These are phyloP conservation scores for Syncerus caffer DNA, from an alignment of 2,797 vertebrate genomes.

Conservation along the genomic window DNA sequence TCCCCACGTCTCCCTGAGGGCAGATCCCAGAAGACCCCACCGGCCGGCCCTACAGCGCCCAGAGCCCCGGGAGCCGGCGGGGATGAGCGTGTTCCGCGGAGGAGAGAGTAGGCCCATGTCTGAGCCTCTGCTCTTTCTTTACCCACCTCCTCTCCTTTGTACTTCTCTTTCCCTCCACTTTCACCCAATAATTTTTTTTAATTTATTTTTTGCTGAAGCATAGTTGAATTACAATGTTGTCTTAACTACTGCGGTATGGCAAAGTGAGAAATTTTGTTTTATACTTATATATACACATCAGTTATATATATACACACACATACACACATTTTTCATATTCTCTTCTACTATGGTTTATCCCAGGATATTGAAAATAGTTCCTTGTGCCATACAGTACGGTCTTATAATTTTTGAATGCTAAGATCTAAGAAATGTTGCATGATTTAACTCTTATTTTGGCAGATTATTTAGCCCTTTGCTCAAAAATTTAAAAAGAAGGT, in stretches of 20 bases:
- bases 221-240: neutral
- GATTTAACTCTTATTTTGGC: neutral
- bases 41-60: accelerated
- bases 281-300: neutral
- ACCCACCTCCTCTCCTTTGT: neutral
- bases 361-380: neutral
- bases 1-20: neutral
- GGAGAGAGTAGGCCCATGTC: neutral
- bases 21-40: neutral
- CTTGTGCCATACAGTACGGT: neutral
- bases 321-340: neutral
- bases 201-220: neutral
- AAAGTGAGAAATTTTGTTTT: neutral
- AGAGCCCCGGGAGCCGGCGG: too few species aligned
- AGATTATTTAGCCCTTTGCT: neutral
- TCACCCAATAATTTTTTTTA: neutral
- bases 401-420: neutral
- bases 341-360: neutral
- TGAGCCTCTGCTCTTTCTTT: neutral
- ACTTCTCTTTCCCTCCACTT: neutral
- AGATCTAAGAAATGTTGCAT: neutral
- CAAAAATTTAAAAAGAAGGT: neutral
- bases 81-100: neutral
- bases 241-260: neutral
- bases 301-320: neutral